Evolutionary conservation across 2,888 invertebrate species (phyloP), one percentile per base, ranked within the genome.

Genomic region (Pollenia amentaria): DNA sequence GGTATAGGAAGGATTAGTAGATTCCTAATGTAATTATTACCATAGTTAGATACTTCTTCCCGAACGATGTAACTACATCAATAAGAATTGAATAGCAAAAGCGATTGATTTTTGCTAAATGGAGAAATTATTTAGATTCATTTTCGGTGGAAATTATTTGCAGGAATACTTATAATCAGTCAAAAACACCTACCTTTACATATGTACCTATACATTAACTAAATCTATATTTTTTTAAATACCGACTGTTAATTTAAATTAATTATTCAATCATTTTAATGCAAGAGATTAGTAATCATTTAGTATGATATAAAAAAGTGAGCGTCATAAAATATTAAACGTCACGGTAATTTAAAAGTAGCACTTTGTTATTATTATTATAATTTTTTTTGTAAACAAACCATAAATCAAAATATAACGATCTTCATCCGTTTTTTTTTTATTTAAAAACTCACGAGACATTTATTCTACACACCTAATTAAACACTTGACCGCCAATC

Each of bases 401-500:
- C 57, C 42, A 75, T 76, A 69, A 76, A 76, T 82, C 69, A 82
- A 67, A 46, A 78, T 38, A 70, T 70, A 29, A 79, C 18, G 62
- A 60, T 51, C 51, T 53, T 79, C 16, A 21, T 11, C 18, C n/a
- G 12, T 12, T 53, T 53, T 38, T 48, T 69, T 46, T 18, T 38
- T 38, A 51, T 72, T 48, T 1, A 40, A 48, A 75, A 67, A 82
- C 53, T 75, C 67, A 78, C 84, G 67, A 84, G 78, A 67, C 78
- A 69, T 53, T 75, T 75, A 70, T 82, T 69, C 38, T 46, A 60
- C 81, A 85, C 76, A 84, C 73, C 46, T 83, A 70, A 84, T 80
- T 89, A 88, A 75, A 73, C 83, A 89, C 84, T 73, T 73, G 76
- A 83, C 84, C 72, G 88, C 76, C 62, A 85, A 83, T 72, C 78